These are phyloP conservation scores for Drosophila percnosoma DNA, from an alignment of 2,888 invertebrate genomes.

Conservation along the genomic window DNA sequence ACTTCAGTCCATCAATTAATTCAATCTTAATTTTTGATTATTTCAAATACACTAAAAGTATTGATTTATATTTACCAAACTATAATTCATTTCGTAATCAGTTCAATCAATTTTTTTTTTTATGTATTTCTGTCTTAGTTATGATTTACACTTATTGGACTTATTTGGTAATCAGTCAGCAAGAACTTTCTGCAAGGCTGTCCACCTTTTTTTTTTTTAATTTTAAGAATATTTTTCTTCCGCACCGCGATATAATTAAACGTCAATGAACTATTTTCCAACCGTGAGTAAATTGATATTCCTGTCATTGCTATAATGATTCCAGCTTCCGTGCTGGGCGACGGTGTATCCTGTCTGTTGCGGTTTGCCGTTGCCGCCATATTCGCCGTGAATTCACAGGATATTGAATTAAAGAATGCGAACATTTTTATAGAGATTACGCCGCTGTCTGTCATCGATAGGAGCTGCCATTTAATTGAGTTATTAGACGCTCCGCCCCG, in stretches of 20 bases:
- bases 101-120: neutral
- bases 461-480: constrained; percentile 71
- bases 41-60: neutral
- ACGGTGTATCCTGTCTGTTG: constrained; percentile 60
- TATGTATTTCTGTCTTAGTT: neutral
- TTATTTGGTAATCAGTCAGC: neutral
- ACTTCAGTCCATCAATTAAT: neutral
- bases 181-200: neutral
- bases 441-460: constrained; percentile 58
- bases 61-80: neutral
- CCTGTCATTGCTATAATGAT: constrained; percentile 75
- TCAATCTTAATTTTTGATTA: neutral
- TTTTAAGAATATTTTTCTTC: constrained; percentile 11
- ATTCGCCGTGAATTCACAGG: constrained; percentile 55
- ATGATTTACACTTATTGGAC: neutral
- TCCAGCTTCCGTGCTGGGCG: constrained; percentile 61
- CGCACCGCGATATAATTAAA: constrained; percentile 63
- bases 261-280: constrained; percentile 32
- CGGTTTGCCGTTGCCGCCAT: constrained; percentile 53
- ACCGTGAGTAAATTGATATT: constrained; percentile 76
- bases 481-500: constrained; percentile 62
- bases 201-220: constrained; percentile 10
- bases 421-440: constrained; percentile 67
- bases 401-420: constrained; percentile 74
- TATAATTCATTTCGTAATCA: neutral